These are phyloP conservation scores for Odontocolon sp. DNA, from an alignment of 2,888 invertebrate species.

Conservation along the genomic window DNA sequence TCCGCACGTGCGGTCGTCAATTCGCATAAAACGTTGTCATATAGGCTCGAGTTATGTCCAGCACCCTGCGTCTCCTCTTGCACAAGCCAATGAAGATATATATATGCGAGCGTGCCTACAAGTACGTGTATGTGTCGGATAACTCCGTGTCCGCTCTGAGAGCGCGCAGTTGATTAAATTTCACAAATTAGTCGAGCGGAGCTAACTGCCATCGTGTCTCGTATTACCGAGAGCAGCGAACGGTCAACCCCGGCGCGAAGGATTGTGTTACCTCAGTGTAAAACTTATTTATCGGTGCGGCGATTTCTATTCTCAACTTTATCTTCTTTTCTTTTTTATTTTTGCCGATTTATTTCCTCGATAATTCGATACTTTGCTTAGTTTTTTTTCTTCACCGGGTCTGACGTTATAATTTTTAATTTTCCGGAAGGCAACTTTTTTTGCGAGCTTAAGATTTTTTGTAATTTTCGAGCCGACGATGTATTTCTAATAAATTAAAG, in stretches of 20 bases:
- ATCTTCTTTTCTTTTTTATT: not conserved
- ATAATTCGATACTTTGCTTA: no score
- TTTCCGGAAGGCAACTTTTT: no score
- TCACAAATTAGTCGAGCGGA: constrained; percentile 74
- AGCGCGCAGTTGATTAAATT: constrained; percentile 74
- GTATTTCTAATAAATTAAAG: constrained; percentile 9
- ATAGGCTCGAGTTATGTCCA: not conserved
- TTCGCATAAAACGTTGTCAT: not conserved
- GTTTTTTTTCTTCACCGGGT: not conserved
- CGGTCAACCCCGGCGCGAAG: constrained; percentile 21
- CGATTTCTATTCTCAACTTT: not conserved
- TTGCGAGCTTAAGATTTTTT: not conserved
- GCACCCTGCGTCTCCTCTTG: not conserved
- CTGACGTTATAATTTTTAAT: no score
- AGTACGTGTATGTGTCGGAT: not conserved
- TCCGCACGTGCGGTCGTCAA: not conserved
- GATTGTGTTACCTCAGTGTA: constrained; percentile 52
- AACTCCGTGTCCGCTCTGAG: constrained; percentile 14
- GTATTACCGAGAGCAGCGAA: constrained; percentile 60
- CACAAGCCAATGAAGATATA: not conserved
- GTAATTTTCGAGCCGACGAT: not conserved
- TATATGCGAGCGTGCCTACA: not conserved
- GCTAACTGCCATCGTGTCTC: constrained; percentile 69
- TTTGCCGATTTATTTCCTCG: no score
- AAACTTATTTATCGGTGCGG: constrained; percentile 35